Evolutionary conservation across 2,113 vertebrate genomes (phyloP), one percentile per base, ranked within the genome.

Genomic region (Mugil cephalus): DNA sequence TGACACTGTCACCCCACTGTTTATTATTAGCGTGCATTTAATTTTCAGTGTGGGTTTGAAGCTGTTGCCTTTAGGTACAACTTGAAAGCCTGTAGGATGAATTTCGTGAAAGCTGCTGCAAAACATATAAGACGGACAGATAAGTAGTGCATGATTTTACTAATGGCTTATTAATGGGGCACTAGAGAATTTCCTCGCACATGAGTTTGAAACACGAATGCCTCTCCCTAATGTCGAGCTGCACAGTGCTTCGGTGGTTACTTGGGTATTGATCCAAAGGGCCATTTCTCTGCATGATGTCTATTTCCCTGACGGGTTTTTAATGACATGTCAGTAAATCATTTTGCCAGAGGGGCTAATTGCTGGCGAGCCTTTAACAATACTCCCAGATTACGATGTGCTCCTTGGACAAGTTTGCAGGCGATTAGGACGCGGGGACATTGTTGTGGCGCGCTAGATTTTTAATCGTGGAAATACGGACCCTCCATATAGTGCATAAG

Each of bases 261-360:
- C 84, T 69, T 61, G 19, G 34, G 21, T 87, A 93, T 93, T 50
- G 91, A 93, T 92, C 88, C 70, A 14, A 10, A 65, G 50, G 54
- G 61, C 52, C 71, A 63, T 84, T 88, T 88, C 80, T 83, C 83
- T 45, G 83, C 81, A 75, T 79, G 86, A 85, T 79, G 75, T 85
- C 86, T 50, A 58, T 84, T 89, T 89, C 71, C 76, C 77, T 87
- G 87, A 90, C 45, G 21, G 59, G 3, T 72, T 74, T 75, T 80
- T 81, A 86, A 89, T 71, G 87, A 82, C 85, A 72, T 66, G 56
- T 87, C 83, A 39, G 53, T 87, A 74, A 84, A 91, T 89, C 82
- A 85, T 81, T 77, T 79, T 60, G 70, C 74, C 82, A 30, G 53
- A 10, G 60, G 75, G 68, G 69, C 76, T 88, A 84, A 89, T 88